Percentiles rank a stretch among this genome's conserved stretches.
Evolutionary conservation across 2,888 invertebrate species (phyloP).

Genomic region (Drosophila nr. perissopoda): DNA sequence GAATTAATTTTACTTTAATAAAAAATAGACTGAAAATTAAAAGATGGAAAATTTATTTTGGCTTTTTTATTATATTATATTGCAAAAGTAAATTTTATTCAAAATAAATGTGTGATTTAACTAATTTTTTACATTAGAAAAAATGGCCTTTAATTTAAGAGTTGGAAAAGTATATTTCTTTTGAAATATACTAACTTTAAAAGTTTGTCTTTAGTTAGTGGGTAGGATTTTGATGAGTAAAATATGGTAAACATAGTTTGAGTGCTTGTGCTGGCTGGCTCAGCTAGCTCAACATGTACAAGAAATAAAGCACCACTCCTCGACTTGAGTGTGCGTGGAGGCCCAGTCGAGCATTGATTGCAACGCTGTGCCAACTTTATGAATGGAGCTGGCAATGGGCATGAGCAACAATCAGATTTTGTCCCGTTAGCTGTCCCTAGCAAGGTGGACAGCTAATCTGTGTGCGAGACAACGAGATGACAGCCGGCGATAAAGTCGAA

Average conservation of each 20-base stretch:
- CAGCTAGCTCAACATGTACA: not conserved
- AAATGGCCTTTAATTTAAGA: not conserved
- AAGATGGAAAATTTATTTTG: not conserved
- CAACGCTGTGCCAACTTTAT: conserved; percentile 29
- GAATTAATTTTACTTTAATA: not conserved
- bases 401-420: conserved; percentile 5
- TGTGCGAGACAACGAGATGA: conserved; percentile 70
- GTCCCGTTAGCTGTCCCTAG: conserved; percentile 46
- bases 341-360: conserved; percentile 9
- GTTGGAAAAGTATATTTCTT: not conserved
- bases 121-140: not conserved
- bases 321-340: conserved; percentile 3
- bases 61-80: not conserved
- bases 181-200: not conserved
- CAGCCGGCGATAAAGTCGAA: conserved; percentile 63
- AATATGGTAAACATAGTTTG: not conserved
- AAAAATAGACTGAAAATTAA: not conserved
- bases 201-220: not conserved
- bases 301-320: not conserved
- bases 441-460: conserved; percentile 51
- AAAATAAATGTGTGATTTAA: not conserved
- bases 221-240: not conserved
- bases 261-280: not conserved
- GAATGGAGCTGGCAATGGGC: conserved; percentile 22
- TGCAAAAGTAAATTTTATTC: not conserved